phyloP scores from a whole-genome alignment of 2,797 vertebrate species.

The Sebastes oblongus region DNA sequence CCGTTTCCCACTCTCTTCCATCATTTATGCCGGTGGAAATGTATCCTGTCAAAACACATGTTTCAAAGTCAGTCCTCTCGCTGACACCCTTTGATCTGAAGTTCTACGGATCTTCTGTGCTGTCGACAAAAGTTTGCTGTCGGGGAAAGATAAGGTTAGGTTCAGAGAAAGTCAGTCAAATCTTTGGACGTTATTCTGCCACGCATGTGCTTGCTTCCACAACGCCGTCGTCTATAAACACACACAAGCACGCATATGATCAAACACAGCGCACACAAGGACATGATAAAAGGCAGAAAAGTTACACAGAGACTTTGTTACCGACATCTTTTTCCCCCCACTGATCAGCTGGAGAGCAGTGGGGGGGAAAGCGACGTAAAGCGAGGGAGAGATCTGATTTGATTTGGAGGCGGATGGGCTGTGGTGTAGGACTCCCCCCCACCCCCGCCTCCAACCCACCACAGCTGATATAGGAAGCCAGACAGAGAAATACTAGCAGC shows the following conservation, averaged over 20 bases:
- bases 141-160: slow-evolving; percentile 69
- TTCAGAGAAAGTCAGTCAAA: slow-evolving; percentile 61
- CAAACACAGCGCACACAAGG: slow-evolving; percentile 48
- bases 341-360: slow-evolving; percentile 32
- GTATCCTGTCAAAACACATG: slow-evolving; percentile 71
- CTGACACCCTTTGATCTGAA: slow-evolving; percentile 74
- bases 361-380: slow-evolving; percentile 16
- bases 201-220: slow-evolving; percentile 17
- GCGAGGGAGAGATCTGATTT: slow-evolving; percentile 43
- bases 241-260: slow-evolving; percentile 25
- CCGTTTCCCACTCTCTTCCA: slow-evolving; percentile 22
- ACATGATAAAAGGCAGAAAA: slow-evolving; percentile 47
- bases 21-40: slow-evolving; percentile 57
- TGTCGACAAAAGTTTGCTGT: slow-evolving; percentile 76
- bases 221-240: slow-evolving; percentile 7
- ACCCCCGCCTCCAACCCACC: slow-evolving; percentile 25
- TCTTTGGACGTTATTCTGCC: slow-evolving; percentile 42
- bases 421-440: not conserved
- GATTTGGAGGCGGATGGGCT: slow-evolving; percentile 50
- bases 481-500: slow-evolving; percentile 59
- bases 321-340: slow-evolving; percentile 10
- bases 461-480: slow-evolving; percentile 44
- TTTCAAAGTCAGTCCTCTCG: slow-evolving; percentile 71
- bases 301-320: slow-evolving; percentile 28
- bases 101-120: slow-evolving; percentile 63